These are phyloP conservation scores for Clamator glandarius DNA, from an alignment of 2,797 vertebrate species.

Conservation along the genomic window DNA sequence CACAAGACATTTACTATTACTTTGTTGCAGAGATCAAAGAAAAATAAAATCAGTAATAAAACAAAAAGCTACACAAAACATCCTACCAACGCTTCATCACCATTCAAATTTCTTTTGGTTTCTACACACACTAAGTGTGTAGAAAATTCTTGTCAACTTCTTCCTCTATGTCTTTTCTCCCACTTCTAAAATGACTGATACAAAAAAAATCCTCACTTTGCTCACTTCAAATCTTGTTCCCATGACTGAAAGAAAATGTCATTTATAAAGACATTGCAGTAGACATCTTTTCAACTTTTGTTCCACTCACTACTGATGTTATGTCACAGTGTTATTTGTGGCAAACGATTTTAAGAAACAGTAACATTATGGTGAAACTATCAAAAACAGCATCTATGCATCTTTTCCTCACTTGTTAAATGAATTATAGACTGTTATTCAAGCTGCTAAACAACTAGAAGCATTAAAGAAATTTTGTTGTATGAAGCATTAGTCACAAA, in stretches of 20 bases:
- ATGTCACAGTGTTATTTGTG: neutral
- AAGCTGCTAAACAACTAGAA: neutral
- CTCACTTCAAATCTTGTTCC: neutral
- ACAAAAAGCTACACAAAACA: neutral
- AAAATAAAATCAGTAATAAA: neutral
- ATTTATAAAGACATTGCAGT: neutral
- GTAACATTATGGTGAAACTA: neutral
- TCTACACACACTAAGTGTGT: neutral
- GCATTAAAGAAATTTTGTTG: neutral
- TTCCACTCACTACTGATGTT: neutral
- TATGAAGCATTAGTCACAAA: neutral
- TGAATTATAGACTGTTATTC: neutral
- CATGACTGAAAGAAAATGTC: neutral
- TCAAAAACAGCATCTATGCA: neutral
- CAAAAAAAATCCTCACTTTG: neutral
- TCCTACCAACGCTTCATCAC: neutral
- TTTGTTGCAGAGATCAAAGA: neutral
- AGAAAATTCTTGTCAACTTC: neutral
- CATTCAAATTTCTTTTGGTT: neutral
- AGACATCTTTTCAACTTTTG: neutral
- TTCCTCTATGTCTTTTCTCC: neutral
- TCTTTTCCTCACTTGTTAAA: neutral
- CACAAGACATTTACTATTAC: too few species aligned
- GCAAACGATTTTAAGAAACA: neutral
- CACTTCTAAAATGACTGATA: neutral